These are phyloP conservation scores for Python bivittatus DNA, from an alignment of 2,113 vertebrate genomes.

Conservation along the genomic window DNA sequence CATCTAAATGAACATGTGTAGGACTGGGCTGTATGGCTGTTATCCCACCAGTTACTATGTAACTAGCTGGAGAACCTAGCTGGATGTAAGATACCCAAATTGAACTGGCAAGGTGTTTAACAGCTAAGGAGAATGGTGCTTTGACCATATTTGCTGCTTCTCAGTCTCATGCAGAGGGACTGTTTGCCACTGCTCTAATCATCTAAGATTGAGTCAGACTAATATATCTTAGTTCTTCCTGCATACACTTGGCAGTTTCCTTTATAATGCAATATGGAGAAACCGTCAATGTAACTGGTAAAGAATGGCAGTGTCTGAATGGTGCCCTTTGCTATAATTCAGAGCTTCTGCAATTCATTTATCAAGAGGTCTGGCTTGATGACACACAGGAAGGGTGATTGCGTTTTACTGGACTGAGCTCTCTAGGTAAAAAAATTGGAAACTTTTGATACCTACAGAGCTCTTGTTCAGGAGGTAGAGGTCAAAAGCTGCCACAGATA, in stretches of 20 bases:
- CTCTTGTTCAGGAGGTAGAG: background rate
- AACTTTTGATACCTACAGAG: background rate
- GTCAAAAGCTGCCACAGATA: background rate
- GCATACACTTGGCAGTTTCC: slow-evolving; percentile 65
- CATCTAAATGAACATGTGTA: background rate
- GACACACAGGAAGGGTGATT: slow-evolving; percentile 15
- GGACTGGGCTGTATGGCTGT: background rate
- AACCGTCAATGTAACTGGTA: slow-evolving; percentile 66
- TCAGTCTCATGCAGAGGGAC: slow-evolving; percentile 68
- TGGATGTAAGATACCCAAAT: slow-evolving; percentile 10
- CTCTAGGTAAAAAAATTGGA: background rate
- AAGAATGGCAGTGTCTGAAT: slow-evolving; percentile 64
- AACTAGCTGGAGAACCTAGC: background rate
- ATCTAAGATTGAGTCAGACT: slow-evolving; percentile 67
- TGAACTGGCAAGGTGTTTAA: slow-evolving; percentile 41
- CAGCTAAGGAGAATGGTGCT: slow-evolving; percentile 55
- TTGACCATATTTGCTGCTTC: slow-evolving; percentile 68
- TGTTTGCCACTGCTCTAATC: slow-evolving; percentile 68
- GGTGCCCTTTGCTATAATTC: slow-evolving; percentile 65
- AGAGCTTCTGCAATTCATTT: slow-evolving; percentile 6
- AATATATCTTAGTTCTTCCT: slow-evolving; percentile 74
- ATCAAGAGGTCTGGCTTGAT: slow-evolving; percentile 44
- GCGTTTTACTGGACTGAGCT: slow-evolving; percentile 6
- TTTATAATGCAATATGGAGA: slow-evolving; percentile 60
- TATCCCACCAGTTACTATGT: background rate